Evolutionary conservation across 1,140 invertebrate genomes (phyloP), one percentile per base, ranked within the genome.

Genomic region (Lepidurus packardi): DNA sequence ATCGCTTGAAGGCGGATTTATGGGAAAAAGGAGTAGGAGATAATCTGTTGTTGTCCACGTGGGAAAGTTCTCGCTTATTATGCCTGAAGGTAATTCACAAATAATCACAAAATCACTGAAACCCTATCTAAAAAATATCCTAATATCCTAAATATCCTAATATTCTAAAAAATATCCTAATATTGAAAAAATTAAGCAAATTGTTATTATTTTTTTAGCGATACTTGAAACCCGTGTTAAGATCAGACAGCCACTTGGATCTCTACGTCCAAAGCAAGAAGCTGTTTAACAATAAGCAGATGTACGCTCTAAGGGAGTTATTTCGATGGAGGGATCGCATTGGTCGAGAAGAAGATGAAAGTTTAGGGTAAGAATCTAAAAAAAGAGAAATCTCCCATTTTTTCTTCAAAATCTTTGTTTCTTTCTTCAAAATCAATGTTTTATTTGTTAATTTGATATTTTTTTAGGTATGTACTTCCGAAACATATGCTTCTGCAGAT

Each of bases 401-500:
- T 43, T 16, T 42, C 34, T 24, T 75, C 24, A 34, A 9, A 43
- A 16, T 34, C 76, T 8, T 13, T 77, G 1, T n/a, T 78, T 73
- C 2, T 76, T 78, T 42, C 11, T n/a, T n/a, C n/a, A n/a, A n/a
- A n/a, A n/a, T n/a, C n/a, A n/a, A n/a, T n/a, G 0, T 41, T 13
- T 41, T 78, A 43, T 53, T 53, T 1, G 78, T 81, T 80, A 80
- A 34, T 74, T 34, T 81, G 81, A 25, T 80, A 78, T 77, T 44
- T 80, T 81, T 80, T 79, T 83, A 93, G 92, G 24, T 99, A 95
- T 84, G 92, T 99, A 43, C 85, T 99, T 78, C 96, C 97, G 0
- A 97, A 97, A 85, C 95, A 98, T 83, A 98, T 98, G 95, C 82
- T 99, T 84, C 83, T 98, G 34, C 90, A 95, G 82, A 94, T 99